Base-by-base conservation (phyloP, 2,888 invertebrate species). In the Ophioninae sp. region DNA sequence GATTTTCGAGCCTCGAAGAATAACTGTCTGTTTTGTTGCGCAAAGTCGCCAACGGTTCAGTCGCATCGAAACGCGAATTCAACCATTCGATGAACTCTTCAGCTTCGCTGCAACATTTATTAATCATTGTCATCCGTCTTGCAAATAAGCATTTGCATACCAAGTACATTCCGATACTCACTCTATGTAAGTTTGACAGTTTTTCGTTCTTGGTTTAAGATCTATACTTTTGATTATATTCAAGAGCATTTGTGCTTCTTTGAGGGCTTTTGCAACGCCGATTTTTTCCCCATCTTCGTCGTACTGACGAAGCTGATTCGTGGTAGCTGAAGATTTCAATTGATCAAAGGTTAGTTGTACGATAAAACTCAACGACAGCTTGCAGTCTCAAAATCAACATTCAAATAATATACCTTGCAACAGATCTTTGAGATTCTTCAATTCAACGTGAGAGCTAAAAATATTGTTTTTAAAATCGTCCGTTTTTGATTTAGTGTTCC, bases 211-310 rank as follows among this genome's bases (percentile, higher is more conserved):
- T 23, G 88, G 88, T 3, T 91, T 88, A 17, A 93, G 87, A 69
- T 93, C 88, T 0, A 92, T 82, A 79, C 83, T 86, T 65, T 93
- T 92, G 65, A 95, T 93, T 41, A 94, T 91, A 37, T 93, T 93
- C 37, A 94, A 91, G 79, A 94, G 93, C 84, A 90, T 92, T 13
- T 91, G 92, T 0, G 94, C 95, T 87, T 94, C 93, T 71, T 94
- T 93, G 6, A 95, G 86, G 0, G 94, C 94, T 17, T 93, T 93
- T 44, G 94, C 93, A 2, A 94, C 89, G 82, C 94, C 94, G n/a
- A 95, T 88, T 83, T 94, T 94, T 65, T 94, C 94, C 44, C 94
- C 93, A 23, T 93, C 93, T 75, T 93, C 93, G 5, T 94, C 94
- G 82, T 95, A 94, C 58, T 93, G 86, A 13, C 77, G 79, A 37